Evolutionary conservation across 1,140 invertebrate genomes (phyloP), one percentile per base, ranked within the genome.

Genomic region (Augochlora pura): DNA sequence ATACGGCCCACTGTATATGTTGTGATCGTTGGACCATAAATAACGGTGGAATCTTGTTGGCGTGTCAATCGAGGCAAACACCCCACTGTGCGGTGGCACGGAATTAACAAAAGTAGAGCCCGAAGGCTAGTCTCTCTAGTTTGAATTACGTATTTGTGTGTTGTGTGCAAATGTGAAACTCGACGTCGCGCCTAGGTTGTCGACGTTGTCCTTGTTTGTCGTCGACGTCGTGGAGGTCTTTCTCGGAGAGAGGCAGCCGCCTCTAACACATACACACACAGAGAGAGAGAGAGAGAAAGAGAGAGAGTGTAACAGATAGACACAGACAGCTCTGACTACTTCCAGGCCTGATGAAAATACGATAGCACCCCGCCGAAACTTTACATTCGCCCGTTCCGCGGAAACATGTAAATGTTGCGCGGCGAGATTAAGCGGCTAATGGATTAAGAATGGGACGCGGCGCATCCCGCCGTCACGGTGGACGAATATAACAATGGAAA

Each of bases 361-460:
- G 62, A 57, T 57, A 7, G 23, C 38, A 3, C 39, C 60, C 27
- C 7, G 16, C 60, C 59, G 42, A 65, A 84, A 85, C 73, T 84
- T 85, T 69, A 57, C 67, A 46, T 65, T 76, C 64, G 66, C 7
- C 39, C 25, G 68, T 80, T 49, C 67, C 49, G 62, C 39, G 67
- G 83, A 80, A 84, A 84, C 78, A 82, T 84, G 71, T 84, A 84
- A 84, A 84, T 84, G 83, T 84, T 84, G 75, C 81, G 60, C 63
- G 70, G 60, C 71, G 66, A 80, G 38, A 84, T 84, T 80, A 67
- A 42, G 32, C 62, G 27, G 66, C 67, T 84, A 84, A 84, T 84
- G 67, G 84, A 84, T 84, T 84, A 76, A 57, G 39, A 84, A 84
- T 76, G 77, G 64, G 63, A 25, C 23, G 49, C 68, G n/a, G 39